phyloP scores from a whole-genome alignment of 2,797 vertebrate genomes.

The Takifugu rubripes region DNA sequence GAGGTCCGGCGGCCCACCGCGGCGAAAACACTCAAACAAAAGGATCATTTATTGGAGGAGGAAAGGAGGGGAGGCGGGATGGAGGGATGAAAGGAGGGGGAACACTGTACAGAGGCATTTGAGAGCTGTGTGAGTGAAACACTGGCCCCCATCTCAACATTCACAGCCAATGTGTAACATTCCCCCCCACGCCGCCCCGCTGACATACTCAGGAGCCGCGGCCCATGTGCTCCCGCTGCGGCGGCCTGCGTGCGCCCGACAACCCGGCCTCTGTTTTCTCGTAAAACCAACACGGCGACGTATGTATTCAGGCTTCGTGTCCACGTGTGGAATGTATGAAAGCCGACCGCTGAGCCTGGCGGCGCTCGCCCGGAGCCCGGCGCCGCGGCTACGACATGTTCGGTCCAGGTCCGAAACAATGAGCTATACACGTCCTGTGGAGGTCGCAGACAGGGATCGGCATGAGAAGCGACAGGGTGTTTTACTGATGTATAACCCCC shows the following conservation, averaged over 20 bases:
- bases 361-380: constrained; percentile 12
- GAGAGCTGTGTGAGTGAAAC: constrained; percentile 65
- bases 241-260: constrained; percentile 30
- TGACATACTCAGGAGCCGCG: constrained; percentile 48
- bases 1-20: constrained; percentile 51
- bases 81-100: constrained; percentile 57
- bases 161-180: constrained; percentile 77
- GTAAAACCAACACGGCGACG: constrained; percentile 26
- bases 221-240: constrained; percentile 51
- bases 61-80: constrained; percentile 56
- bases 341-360: constrained; percentile 29
- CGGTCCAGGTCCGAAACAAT: constrained; percentile 40
- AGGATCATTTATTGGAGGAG: constrained; percentile 76
- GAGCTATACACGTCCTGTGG: constrained; percentile 29
- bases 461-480: constrained; percentile 45
- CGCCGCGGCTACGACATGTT: constrained; percentile 38
- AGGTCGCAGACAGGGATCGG: constrained; percentile 7
- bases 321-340: constrained; percentile 37
- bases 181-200: constrained; percentile 47
- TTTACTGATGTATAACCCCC: constrained; percentile 56
- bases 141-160: constrained; percentile 76
- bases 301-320: constrained; percentile 38
- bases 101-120: constrained; percentile 70
- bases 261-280: constrained; percentile 16
- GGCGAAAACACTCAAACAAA: constrained; percentile 71